Base-by-base conservation (phyloP, 2,888 invertebrate species). In the Meiosimyza decipiens region DNA sequence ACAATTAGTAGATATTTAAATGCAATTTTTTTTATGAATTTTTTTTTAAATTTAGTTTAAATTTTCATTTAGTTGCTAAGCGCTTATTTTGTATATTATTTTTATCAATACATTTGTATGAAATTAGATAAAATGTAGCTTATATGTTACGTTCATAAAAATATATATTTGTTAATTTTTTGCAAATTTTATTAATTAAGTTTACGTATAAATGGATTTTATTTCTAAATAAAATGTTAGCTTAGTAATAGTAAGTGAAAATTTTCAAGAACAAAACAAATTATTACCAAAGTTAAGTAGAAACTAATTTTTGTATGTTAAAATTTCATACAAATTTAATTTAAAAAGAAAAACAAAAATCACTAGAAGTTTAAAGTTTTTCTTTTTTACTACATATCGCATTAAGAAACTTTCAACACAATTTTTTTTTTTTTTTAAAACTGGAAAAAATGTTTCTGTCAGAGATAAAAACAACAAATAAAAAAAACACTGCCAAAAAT, bases 401-500 rank as follows among this genome's bases (percentile, higher is more conserved):
- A 40, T 40, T 9, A 9, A 9, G 6, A 7, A 40, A 9, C 40
- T 40, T 40, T 40, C 9, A 40, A 40, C 9, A 40, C 40, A 40
- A 7, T 60, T 47, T 62, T n/a, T 40, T 16, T 63, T 49, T 15
- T 47, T n/a, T 63, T 63, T 18, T 54, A n/a, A 55, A 60, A 40
- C 33, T 47, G 47, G 54, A 28, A 65, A 52, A n/a, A 51, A 49
- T 28, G 13, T 49, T 28, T 7, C 57, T 22, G 15, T 18, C 57
- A 68, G 51, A 62, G 12, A 60, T n/a, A 51, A 51, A 62, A 49
- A 63, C 22, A 69, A 71, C 59, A 65, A 64, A 33, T 54, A 73
- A 74, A 70, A 51, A 68, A 71, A 75, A 69, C 70, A 72, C 70
- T 57, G 57, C 57, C 63, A 71, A 76, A 74, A 73, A 74, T 52